Evolutionary conservation across 1,140 invertebrate species (phyloP).

Genomic region (Neodiprion lecontei): DNA sequence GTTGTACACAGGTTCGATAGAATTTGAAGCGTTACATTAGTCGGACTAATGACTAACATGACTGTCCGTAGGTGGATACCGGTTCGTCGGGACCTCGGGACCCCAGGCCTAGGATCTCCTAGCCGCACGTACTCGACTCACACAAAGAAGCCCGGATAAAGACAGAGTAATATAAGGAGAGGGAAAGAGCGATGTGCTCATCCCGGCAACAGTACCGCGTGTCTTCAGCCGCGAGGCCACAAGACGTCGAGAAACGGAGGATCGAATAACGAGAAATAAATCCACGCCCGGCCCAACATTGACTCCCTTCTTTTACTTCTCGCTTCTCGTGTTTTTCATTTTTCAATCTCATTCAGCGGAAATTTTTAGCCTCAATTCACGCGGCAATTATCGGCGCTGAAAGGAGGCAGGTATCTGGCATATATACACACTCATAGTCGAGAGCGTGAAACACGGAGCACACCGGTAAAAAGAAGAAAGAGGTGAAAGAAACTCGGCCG

Average conservation of each 20-base stretch:
- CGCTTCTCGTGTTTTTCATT: too few species aligned
- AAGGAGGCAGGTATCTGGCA: too few species aligned
- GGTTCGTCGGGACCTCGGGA: conserved; percentile 38
- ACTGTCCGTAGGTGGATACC: conserved; percentile 51
- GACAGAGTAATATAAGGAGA: conserved; percentile 13
- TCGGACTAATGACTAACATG: conserved; percentile 53
- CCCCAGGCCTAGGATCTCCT: conserved; percentile 1
- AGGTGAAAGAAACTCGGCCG: not conserved
- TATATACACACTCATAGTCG: too few species aligned
- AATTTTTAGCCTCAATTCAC: too few species aligned
- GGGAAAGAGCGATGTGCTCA: conserved; percentile 21
- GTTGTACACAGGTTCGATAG: conserved; percentile 19
- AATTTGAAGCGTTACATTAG: conserved; percentile 49
- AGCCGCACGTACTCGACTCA: not conserved
- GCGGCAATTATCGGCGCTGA: too few species aligned
- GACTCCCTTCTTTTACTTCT: too few species aligned
- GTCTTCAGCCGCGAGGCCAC: not conserved
- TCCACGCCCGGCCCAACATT: too few species aligned
- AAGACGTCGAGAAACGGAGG: conserved; percentile 24
- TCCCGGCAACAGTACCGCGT: conserved; percentile 25
- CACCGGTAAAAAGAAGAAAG: too few species aligned
- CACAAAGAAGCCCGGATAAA: conserved; percentile 4
- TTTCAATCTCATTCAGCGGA: too few species aligned
- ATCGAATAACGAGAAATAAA: conserved; percentile 25
- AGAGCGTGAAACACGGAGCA: too few species aligned